Base-by-base conservation (phyloP, 2,797 vertebrate species). In the Hylomyscus alleni region DNA sequence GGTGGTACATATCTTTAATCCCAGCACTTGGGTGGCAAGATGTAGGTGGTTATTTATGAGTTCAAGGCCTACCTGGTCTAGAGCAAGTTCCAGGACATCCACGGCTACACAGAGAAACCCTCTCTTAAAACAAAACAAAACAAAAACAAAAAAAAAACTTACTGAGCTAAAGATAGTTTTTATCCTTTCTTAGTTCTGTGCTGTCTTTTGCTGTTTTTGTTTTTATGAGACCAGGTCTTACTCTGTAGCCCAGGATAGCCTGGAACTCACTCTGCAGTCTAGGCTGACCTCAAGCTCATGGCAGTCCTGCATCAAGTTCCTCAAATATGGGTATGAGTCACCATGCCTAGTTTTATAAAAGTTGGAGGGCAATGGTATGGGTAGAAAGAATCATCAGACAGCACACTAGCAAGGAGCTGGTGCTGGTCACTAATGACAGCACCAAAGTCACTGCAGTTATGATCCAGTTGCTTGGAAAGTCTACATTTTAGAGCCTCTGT, bases 311-410 rank as follows among this genome's bases (percentile, higher is more conserved):
- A 37, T 40, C 58, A 52, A 83, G 72, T n/a, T 26, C 44, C 14
- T 56, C 37, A 58, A 75, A 14, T 52, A 26, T 37, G 19, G 10
- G 34, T 4, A 1, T 88, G 65, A 73, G 52, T 34, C 65, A 54
- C 47, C 50, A 29, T 2, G 24, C 14, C 34, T 56, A 0, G 19
- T 54, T 72, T 67, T 54, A 80, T 58, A 80, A 58, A 80, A 29
- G 37, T n/a, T 34, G n/a, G 76, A 60, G 34, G 67, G 10, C 0
- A 6, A 4, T 20, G 17, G 0, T 12, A 34, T 37, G 5, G 17
- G 26, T 89, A 56, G 56, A 20, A 75, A 37, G 26, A 81, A 20
- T 76, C 65, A 65, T 47, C 15, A 12, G 7, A 50, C 6, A 17
- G n/a, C 13, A 62, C 3, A 8, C 17, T 9, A 73, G 52, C 26